Evolutionary conservation across 1,140 invertebrate genomes (phyloP), one percentile per base, ranked within the genome.

Genomic region (Drosophila parvula): DNA sequence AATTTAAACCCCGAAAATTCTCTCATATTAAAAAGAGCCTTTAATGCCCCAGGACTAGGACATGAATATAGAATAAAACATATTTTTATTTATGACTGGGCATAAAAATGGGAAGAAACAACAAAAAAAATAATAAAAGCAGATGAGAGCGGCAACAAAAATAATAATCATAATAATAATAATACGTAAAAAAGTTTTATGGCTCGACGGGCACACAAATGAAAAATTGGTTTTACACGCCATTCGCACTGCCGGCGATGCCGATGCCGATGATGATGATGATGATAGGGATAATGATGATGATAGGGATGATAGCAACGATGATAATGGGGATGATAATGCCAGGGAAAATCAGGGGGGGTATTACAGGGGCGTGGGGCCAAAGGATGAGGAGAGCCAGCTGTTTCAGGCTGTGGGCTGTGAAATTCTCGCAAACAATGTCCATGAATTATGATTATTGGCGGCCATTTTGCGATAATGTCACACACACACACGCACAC

Each of bases 211-310:
- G 82, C 68, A 60, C 63, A 81, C 51, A 78, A 70, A 84, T 84
- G 81, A 84, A 84, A 84, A 84, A 86, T 84, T 84, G 82, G 82
- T 86, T 86, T 86, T 81, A 84, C 81, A 86, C 81, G 78, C 81
- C 59, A 79, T 76, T 74, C 45, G 44, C 50, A 47, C 38, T 40
- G 51, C 36, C 47, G 43, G 32, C n/a, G 58, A 59, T 67, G 50
- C n/a, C 40, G 30, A 74, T 61, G 22, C n/a, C 30, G 48, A 41
- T 27, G n/a, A 45, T 40, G 22, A 68, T 44, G 60, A 68, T 73
- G 32, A 71, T 61, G 43, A 36, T 61, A 28, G 44, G 63, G 48
- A 38, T 53, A 50, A 43, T 58, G 61, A 73, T 81, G 60, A n/a
- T n/a, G n/a, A 77, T 67, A 81, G 27, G 30, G 40, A 45, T 53